Percentiles rank a stretch among this genome's conserved stretches.
phyloP scores from a whole-genome alignment of 2,888 invertebrate species.

The Drosophila prolongata region DNA sequence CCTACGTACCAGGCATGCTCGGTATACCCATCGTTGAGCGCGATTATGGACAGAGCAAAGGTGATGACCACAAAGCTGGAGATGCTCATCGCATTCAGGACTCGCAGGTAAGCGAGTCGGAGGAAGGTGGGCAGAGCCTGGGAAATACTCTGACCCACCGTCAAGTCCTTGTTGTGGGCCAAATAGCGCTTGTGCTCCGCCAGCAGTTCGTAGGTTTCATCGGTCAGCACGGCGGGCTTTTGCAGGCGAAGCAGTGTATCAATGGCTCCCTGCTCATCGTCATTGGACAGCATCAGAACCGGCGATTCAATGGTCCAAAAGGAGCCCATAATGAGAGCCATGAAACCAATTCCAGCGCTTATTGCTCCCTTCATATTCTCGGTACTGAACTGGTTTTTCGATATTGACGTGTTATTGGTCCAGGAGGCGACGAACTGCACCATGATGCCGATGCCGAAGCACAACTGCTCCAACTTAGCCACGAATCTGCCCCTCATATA shows the following conservation, averaged over 20 bases:
- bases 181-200: conserved; percentile 78
- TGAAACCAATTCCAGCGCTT: conserved; percentile 55
- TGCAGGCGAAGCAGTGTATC: conserved; percentile 74
- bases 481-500: conserved; percentile 63
- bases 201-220: conserved; percentile 68
- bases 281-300: conserved; percentile 63
- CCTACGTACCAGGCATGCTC: conserved; percentile 28
- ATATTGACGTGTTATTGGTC: background rate
- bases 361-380: conserved; percentile 70
- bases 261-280: conserved; percentile 70
- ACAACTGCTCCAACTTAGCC: conserved; percentile 55
- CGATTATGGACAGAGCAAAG: background rate
- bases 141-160: conserved; percentile 38
- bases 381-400: conserved; percentile 21
- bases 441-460: conserved; percentile 62
- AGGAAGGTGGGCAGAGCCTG: conserved; percentile 61
- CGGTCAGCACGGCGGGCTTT: conserved; percentile 52
- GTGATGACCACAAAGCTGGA: conserved; percentile 28
- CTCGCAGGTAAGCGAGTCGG: conserved; percentile 63
- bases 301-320: conserved; percentile 75
- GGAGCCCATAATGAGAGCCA: conserved; percentile 51
- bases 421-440: conserved; percentile 56
- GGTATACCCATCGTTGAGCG: background rate
- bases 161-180: conserved; percentile 63
- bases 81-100: conserved; percentile 66